Evolutionary conservation across 2,888 invertebrate species (phyloP).

Genomic region (Anticlea derivata): DNA sequence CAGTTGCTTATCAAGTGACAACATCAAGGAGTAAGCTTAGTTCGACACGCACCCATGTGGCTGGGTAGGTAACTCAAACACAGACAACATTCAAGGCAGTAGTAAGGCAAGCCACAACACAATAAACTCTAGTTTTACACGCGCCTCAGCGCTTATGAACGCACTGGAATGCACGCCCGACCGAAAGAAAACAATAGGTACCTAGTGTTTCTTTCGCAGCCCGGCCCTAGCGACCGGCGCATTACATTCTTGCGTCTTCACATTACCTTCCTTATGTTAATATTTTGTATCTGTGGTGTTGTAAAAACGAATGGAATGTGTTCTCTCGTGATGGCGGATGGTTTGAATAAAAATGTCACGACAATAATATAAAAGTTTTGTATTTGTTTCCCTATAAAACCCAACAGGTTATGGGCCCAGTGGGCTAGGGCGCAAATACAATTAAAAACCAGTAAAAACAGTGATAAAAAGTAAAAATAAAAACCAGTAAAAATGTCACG

Average conservation of each 20-base stretch:
- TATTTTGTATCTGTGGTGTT: no score
- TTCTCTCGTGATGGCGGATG: no score
- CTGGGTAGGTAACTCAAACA: not conserved
- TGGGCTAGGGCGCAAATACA: no score
- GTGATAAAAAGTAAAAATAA: no score
- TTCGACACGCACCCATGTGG: not conserved
- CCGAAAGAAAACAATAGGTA: slow-evolving; percentile 48
- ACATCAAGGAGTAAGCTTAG: not conserved
- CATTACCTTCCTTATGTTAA: slow-evolving; percentile 42
- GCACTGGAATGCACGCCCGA: slow-evolving; percentile 33
- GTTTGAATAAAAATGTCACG: no score
- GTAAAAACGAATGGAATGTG: no score
- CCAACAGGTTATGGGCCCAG: no score
- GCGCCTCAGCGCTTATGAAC: slow-evolving; percentile 21
- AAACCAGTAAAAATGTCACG: no score
- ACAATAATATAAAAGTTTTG: no score
- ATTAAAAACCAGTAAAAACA: no score
- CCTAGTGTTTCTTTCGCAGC: slow-evolving; percentile 35
- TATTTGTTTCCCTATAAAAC: no score
- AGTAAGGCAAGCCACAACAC: not conserved
- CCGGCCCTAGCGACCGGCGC: slow-evolving; percentile 44
- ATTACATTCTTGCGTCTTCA: slow-evolving; percentile 48
- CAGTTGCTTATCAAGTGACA: no score
- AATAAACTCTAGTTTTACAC: not conserved
- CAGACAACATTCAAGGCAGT: not conserved